Percentiles rank a stretch among this genome's conserved stretches.
Evolutionary conservation across 1,140 invertebrate genomes (phyloP).

Genomic region (Euglossa dilemma): DNA sequence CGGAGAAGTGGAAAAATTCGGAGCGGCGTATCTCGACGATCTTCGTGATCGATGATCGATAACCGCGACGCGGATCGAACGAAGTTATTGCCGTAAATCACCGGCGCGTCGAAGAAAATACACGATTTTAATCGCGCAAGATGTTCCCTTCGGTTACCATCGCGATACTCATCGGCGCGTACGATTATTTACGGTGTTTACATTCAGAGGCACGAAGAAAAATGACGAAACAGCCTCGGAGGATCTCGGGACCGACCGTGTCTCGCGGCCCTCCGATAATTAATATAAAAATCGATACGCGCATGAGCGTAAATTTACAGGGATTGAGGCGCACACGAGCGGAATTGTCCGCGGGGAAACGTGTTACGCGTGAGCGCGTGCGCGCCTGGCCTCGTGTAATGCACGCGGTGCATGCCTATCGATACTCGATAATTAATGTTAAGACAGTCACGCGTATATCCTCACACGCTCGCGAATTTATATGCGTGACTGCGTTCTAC

Average conservation of each 20-base stretch:
- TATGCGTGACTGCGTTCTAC: too few species aligned
- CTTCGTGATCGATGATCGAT: background rate
- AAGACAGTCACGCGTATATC: background rate
- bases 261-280: slow-evolving; percentile 26
- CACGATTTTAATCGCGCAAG: slow-evolving; percentile 16
- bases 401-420: slow-evolving; percentile 10
- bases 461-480: background rate
- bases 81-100: slow-evolving; percentile 4
- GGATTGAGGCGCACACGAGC: background rate
- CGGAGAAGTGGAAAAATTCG: background rate
- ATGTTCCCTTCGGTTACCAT: slow-evolving; percentile 12
- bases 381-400: background rate
- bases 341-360: slow-evolving; percentile 11
- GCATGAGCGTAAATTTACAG: slow-evolving; percentile 13
- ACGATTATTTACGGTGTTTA: slow-evolving; percentile 39
- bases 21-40: background rate
- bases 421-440: slow-evolving; percentile 35
- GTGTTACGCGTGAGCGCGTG: background rate
- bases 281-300: slow-evolving; percentile 38
- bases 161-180: slow-evolving; percentile 17
- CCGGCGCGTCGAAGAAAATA: background rate
- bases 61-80: background rate
- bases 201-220: background rate
- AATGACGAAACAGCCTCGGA: background rate
- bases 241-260: background rate